A percentile compares a stretch with the other conserved stretches of the same genome.
These are phyloP conservation scores for Hyposoter dolosus DNA, from an alignment of 2,888 invertebrate genomes.

Conservation along the genomic window DNA sequence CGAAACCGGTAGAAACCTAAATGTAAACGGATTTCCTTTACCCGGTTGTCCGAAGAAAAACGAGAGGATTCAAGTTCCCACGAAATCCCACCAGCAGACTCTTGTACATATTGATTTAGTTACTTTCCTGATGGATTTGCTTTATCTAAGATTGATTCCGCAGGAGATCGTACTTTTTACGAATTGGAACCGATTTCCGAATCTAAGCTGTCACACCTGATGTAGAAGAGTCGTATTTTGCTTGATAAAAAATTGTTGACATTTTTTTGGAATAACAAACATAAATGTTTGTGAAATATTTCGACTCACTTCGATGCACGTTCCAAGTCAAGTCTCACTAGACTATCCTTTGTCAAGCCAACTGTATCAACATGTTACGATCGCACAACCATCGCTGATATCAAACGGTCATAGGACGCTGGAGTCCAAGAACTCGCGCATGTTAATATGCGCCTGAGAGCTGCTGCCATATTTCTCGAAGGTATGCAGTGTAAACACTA, in stretches of 20 bases:
- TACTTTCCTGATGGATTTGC: neutral
- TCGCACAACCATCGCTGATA: neutral
- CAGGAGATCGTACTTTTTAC: neutral
- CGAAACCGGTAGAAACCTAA: neutral
- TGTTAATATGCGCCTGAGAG: neutral
- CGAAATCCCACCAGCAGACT: neutral
- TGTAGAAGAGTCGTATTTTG: constrained; percentile 28
- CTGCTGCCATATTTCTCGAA: neutral
- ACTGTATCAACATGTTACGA: no score
- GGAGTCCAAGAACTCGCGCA: neutral
- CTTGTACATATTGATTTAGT: neutral
- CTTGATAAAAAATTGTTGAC: no score
- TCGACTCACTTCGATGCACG: neutral
- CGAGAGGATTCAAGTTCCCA: neutral
- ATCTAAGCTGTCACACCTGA: neutral
- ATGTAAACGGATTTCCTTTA: constrained; percentile 3
- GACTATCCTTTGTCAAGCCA: no score
- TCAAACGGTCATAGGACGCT: neutral
- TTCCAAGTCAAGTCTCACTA: neutral
- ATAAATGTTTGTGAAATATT: no score
- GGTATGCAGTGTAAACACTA: neutral
- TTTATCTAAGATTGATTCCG: neutral
- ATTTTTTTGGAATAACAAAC: no score
- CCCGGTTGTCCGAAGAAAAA: constrained; percentile 9
- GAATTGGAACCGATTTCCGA: neutral